Conservation (phyloP, 1,140 invertebrate genomes). For the Coelopa frigida region DNA sequence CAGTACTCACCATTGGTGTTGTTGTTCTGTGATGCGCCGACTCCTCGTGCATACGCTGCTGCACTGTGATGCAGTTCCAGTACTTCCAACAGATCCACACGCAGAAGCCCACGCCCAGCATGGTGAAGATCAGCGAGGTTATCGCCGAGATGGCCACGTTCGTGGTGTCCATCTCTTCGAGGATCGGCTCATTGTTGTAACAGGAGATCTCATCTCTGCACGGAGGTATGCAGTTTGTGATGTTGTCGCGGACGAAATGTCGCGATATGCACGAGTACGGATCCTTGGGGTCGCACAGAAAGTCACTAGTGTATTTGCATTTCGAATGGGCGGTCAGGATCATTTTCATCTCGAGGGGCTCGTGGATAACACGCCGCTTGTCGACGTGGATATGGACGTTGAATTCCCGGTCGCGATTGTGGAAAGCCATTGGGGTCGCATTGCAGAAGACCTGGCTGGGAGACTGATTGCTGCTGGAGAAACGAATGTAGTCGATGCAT, state of each 20-base stretch:
- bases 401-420: conserved; percentile 33
- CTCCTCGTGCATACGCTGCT: conserved; percentile 36
- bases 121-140: conserved; percentile 42
- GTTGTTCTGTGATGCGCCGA: conserved; percentile 23
- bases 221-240: conserved; percentile 38
- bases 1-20: conserved; percentile 15
- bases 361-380: conserved; percentile 23
- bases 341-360: conserved; percentile 37
- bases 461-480: conserved; percentile 31
- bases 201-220: conserved; percentile 38
- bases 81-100: conserved; percentile 43
- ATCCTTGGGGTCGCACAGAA: conserved; percentile 34
- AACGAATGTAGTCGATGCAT: conserved; percentile 40
- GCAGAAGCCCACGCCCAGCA: conserved; percentile 41
- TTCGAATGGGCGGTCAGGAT: conserved; percentile 35
- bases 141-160: conserved; percentile 39
- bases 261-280: conserved; percentile 37
- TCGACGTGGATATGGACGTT: conserved; percentile 35
- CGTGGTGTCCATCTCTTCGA: conserved; percentile 29
- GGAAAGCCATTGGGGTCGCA: conserved; percentile 27
- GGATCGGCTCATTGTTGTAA: conserved; percentile 26
- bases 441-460: conserved; percentile 32
- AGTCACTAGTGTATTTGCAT: conserved; percentile 31
- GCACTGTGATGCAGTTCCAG: conserved; percentile 41
- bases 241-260: conserved; percentile 37